A percentile compares a stretch with the other conserved stretches of the same genome.
Conservation (phyloP, 2,888 invertebrate species). For the Drosophila siamana region DNA sequence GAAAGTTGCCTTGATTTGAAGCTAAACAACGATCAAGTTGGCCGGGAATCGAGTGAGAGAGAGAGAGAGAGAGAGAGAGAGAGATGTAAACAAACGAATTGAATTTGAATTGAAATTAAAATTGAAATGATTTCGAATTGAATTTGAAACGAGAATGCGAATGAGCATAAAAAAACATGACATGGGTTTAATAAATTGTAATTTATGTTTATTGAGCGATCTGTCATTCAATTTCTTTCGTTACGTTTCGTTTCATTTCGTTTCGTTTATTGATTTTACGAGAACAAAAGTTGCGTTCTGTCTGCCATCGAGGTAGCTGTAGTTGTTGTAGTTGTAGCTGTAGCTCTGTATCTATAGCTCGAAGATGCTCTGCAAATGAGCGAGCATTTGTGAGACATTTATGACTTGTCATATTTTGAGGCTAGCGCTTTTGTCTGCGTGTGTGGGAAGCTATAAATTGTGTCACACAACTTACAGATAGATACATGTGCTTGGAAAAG, state of each 20-base stretch:
- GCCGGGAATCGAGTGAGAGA: conserved; percentile 16
- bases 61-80: conserved; percentile 16
- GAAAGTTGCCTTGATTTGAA: conserved; percentile 37
- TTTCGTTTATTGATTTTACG: conserved; percentile 62
- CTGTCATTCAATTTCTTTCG: conserved; percentile 60
- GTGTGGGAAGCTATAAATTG: conserved; percentile 78
- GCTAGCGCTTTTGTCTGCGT: conserved; percentile 34
- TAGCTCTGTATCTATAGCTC: conserved; percentile 26
- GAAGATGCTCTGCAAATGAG: conserved; percentile 52
- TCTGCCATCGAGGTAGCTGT: conserved; percentile 12
- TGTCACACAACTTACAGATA: conserved; percentile 29
- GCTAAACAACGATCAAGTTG: conserved; percentile 36
- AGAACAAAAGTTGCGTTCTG: conserved; percentile 55
- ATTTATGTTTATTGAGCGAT: conserved; percentile 80
- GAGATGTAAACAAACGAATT: conserved; percentile 34
- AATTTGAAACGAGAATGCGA: conserved; percentile 32
- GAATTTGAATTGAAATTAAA: conserved; percentile 34
- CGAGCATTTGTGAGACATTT: conserved; percentile 64
- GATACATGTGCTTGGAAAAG: conserved; percentile 44
- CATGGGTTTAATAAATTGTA: conserved; percentile 76
- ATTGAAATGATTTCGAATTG: conserved; percentile 31
- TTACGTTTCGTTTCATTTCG: conserved; percentile 51
- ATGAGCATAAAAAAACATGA: conserved; percentile 42
- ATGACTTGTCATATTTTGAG: conserved; percentile 77
- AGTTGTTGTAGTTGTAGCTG: conserved; percentile 29